These are phyloP conservation scores for Fragariocoptes setiger DNA, from an alignment of 1,140 invertebrate genomes.

Conservation along the genomic window DNA sequence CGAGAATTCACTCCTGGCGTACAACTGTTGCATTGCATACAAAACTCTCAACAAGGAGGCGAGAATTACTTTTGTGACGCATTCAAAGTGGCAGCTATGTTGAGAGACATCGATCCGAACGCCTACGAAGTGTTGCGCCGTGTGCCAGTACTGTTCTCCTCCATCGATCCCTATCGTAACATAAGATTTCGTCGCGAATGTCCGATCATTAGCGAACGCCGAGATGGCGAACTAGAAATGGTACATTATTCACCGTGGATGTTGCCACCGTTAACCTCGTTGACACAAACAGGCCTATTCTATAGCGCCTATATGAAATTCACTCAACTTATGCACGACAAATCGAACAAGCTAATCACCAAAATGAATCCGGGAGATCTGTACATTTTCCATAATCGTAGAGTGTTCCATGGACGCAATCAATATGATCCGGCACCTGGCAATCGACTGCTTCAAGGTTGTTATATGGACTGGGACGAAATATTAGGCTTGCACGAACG, in stretches of 20 bases:
- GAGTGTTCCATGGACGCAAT: slow-evolving; percentile 16
- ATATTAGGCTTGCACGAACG: slow-evolving; percentile 2
- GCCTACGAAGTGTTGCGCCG: background rate
- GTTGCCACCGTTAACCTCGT: background rate
- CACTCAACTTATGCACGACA: background rate
- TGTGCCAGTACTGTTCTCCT: background rate
- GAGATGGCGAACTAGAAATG: background rate
- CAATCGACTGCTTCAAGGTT: slow-evolving; percentile 15
- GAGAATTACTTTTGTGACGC: background rate
- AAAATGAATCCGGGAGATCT: slow-evolving; percentile 16
- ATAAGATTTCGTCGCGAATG: background rate
- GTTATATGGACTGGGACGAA: slow-evolving; percentile 18
- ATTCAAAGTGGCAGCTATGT: background rate
- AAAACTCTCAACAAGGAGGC: background rate
- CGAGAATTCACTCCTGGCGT: slow-evolving; percentile 2
- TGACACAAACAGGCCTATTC: background rate
- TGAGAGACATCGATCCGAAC: background rate
- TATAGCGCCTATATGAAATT: background rate
- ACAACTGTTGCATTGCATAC: slow-evolving; percentile 4
- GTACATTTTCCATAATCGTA: slow-evolving; percentile 17
- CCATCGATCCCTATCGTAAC: background rate
- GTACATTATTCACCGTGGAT: background rate
- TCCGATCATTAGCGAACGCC: background rate
- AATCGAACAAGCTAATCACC: slow-evolving; percentile 12
- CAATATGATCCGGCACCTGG: slow-evolving; percentile 14